Percentiles rank a stretch among this genome's conserved stretches.
phyloP scores from a whole-genome alignment of 2,797 vertebrate genomes.

The Caiman crocodilus region DNA sequence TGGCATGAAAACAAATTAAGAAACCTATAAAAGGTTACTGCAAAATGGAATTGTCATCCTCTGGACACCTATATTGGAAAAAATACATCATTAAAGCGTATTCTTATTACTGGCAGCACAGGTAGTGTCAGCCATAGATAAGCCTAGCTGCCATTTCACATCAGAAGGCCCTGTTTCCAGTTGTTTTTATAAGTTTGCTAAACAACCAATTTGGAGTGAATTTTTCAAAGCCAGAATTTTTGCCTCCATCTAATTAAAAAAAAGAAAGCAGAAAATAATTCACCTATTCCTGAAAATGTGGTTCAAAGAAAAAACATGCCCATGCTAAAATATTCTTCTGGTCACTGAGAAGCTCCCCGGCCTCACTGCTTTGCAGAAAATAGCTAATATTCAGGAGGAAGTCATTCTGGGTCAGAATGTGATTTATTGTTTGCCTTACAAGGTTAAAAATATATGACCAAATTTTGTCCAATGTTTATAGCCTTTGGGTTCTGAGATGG shows the following conservation, averaged over 20 bases:
- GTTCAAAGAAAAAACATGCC: background rate
- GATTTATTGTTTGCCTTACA: background rate
- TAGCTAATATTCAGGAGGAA: background rate
- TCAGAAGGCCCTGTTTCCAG: background rate
- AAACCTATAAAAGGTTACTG: background rate
- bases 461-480: background rate
- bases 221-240: too few relatives aligned
- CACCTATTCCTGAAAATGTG: background rate
- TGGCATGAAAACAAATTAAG: background rate
- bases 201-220: too few relatives aligned
- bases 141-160: rapidly evolving
- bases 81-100: background rate
- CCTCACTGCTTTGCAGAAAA: background rate
- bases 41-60: background rate
- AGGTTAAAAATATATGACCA: background rate
- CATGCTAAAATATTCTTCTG: rapidly evolving
- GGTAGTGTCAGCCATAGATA: background rate
- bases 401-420: background rate
- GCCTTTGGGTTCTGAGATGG: background rate
- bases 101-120: background rate
- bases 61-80: background rate
- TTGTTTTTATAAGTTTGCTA: too few relatives aligned
- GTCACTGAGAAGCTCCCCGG: background rate
- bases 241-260: too few relatives aligned
- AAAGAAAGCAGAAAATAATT: background rate